Evolutionary conservation across 2,113 vertebrate species (phyloP).

Genomic region (Notothenia rossii): DNA sequence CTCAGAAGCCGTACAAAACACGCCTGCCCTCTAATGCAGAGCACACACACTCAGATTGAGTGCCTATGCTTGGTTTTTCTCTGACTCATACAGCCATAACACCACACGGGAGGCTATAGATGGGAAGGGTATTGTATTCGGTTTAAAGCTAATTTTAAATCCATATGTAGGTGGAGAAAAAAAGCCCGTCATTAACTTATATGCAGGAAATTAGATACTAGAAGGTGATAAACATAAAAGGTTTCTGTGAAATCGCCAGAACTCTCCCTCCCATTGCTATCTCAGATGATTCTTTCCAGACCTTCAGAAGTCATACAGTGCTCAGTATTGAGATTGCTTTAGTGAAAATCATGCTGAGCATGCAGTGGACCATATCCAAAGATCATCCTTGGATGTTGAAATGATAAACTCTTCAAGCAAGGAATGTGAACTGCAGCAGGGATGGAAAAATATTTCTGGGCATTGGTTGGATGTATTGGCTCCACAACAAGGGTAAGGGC

Average conservation of each 20-base stretch:
- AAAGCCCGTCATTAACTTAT: background rate
- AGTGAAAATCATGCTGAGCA: slow-evolving; percentile 61
- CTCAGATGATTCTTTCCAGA: slow-evolving; percentile 32
- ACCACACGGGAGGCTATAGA: background rate
- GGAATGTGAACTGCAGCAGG: slow-evolving; percentile 35
- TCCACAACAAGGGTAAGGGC: slow-evolving; percentile 6
- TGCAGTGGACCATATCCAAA: slow-evolving; percentile 63
- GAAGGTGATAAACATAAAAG: background rate
- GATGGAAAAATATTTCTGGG: slow-evolving; percentile 40
- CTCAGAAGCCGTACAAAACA: slow-evolving; percentile 67
- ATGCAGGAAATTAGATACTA: slow-evolving; percentile 11
- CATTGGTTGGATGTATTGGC: slow-evolving; percentile 13
- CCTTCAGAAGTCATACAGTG: slow-evolving; percentile 26
- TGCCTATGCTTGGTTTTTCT: slow-evolving; percentile 34
- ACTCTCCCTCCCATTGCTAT: slow-evolving; percentile 6
- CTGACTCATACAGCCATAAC: slow-evolving; percentile 37
- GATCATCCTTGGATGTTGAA: slow-evolving; percentile 59
- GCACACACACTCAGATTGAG: slow-evolving; percentile 24
- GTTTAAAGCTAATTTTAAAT: slow-evolving; percentile 2
- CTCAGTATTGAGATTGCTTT: slow-evolving; percentile 40
- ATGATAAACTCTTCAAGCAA: slow-evolving; percentile 68
- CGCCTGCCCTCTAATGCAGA: slow-evolving; percentile 53
- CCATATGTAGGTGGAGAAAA: background rate
- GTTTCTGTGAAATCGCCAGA: slow-evolving; percentile 7
- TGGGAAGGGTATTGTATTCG: background rate